Evolutionary conservation across 2,888 invertebrate species (phyloP).

Genomic region (Campoplex capitator): DNA sequence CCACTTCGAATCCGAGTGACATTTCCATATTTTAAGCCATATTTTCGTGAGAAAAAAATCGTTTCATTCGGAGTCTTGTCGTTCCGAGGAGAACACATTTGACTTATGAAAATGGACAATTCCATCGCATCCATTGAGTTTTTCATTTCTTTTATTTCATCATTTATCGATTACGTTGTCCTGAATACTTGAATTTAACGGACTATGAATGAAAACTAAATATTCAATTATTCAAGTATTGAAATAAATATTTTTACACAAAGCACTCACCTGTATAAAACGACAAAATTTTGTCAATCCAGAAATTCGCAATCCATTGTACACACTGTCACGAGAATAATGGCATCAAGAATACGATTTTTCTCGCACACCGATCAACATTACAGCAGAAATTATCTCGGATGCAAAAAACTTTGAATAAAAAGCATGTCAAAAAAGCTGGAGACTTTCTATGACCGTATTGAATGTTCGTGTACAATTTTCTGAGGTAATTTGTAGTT

Average conservation of each 20-base stretch:
- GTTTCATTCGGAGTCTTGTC: too few species aligned
- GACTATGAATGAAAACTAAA: too few species aligned
- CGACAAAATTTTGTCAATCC: not conserved
- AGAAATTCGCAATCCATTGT: not conserved
- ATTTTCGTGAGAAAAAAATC: not conserved
- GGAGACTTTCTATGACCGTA: not conserved
- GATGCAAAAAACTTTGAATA: not conserved
- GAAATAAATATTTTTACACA: not conserved
- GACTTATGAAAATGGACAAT: too few species aligned
- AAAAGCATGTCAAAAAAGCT: not conserved
- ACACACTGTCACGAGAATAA: not conserved
- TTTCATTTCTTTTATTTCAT: too few species aligned
- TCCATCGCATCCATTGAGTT: too few species aligned
- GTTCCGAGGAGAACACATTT: too few species aligned
- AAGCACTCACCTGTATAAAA: slow-evolving; percentile 30
- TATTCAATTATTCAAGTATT: too few species aligned
- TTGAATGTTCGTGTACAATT: too few species aligned
- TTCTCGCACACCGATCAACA: not conserved
- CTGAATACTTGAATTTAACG: too few species aligned
- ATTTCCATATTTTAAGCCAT: not conserved
- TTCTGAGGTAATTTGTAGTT: not conserved
- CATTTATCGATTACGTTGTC: too few species aligned
- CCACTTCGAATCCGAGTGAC: not conserved
- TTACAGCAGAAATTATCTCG: not conserved
- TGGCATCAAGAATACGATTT: not conserved